These are phyloP conservation scores for Myripristis jacobus DNA, from an alignment of 2,797 vertebrate genomes.

Conservation along the genomic window DNA sequence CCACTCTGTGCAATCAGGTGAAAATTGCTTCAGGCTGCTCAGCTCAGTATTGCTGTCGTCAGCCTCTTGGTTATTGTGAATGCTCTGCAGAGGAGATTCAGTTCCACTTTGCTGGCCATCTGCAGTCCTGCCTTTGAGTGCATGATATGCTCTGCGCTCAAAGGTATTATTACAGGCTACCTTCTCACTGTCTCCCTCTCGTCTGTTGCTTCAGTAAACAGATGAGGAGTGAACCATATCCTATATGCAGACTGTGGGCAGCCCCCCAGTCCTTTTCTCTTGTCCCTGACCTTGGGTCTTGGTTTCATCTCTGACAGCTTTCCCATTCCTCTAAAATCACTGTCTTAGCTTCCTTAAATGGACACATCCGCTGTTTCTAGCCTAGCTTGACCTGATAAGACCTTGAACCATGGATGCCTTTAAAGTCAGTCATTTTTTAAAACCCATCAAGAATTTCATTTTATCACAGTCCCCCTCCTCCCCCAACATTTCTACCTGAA, in stretches of 20 bases:
- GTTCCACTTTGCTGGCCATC: conserved; percentile 28
- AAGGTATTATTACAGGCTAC: conserved; percentile 8
- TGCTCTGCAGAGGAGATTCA: conserved; percentile 1
- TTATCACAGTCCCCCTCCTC: too few species aligned
- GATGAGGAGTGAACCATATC: conserved; percentile 37
- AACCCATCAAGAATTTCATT: too few species aligned
- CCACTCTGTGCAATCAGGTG: background rate
- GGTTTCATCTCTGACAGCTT: conserved; percentile 25
- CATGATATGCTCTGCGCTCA: background rate
- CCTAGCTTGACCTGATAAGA: conserved; percentile 7
- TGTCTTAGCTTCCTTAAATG: background rate
- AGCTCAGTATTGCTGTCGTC: too few species aligned
- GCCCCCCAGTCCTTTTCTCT: too few species aligned
- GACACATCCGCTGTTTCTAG: conserved; percentile 24
- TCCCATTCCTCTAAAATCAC: conserved; percentile 32
- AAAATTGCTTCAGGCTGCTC: background rate
- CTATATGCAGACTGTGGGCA: conserved; percentile 1
- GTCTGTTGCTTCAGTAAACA: conserved; percentile 27
- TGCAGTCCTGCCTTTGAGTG: conserved; percentile 4
- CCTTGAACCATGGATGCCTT: background rate
- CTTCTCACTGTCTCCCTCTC: conserved; percentile 11
- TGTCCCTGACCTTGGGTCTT: conserved; percentile 24
- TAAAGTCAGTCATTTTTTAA: background rate
- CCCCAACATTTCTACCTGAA: background rate
- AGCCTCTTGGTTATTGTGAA: conserved; percentile 18